A percentile compares a stretch with the other conserved stretches of the same genome.
Evolutionary conservation across 2,888 invertebrate species (phyloP).

Genomic region (Spicauda simplicius): DNA sequence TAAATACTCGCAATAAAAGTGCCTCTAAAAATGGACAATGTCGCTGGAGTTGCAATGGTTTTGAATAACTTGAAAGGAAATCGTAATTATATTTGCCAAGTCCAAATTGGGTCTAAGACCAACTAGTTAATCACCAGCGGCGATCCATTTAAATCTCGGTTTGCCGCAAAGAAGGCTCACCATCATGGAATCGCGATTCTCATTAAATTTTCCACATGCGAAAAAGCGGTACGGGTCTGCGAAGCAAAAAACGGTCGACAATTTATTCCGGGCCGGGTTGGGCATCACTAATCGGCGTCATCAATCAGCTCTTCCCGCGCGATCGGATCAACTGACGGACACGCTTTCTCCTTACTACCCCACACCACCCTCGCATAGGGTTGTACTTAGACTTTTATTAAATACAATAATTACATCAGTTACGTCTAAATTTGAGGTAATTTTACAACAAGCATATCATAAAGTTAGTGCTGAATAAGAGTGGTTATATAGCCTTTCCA

Average conservation of each 20-base stretch:
- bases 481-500: no score
- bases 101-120: background rate
- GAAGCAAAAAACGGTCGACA: conserved; percentile 78
- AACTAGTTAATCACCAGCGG: background rate
- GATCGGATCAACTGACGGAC: conserved; percentile 81
- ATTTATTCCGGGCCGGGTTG: conserved; percentile 80
- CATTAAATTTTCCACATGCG: conserved; percentile 54
- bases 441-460: no score
- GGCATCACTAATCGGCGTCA: conserved; percentile 84
- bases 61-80: no score
- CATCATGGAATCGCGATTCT: conserved; percentile 39
- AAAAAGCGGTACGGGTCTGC: conserved; percentile 64
- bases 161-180: conserved; percentile 16
- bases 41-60: no score
- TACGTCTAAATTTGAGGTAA: no score
- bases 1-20: no score
- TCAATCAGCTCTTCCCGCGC: conserved; percentile 77
- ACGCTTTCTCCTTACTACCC: conserved; percentile 49
- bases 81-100: no score
- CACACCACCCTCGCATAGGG: conserved; percentile 45
- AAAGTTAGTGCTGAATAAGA: no score
- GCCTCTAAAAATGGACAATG: no score
- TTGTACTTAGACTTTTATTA: background rate
- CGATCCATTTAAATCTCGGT: conserved; percentile 10
- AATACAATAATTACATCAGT: no score